phyloP scores from a whole-genome alignment of 2,113 vertebrate species.

The Plectropomus leopardus region DNA sequence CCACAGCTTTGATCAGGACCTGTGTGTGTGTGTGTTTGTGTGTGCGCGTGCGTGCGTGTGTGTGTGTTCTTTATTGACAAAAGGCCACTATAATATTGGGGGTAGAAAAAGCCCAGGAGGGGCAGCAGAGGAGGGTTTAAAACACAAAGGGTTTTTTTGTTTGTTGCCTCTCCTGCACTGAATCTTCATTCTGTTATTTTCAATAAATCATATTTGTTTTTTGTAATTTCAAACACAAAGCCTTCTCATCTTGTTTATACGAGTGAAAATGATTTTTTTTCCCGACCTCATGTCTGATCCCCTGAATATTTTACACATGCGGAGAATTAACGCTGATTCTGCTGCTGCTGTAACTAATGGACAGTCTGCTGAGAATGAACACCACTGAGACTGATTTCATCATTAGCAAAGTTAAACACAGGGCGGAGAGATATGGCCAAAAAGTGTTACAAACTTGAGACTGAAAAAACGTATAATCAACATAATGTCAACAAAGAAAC shows the following conservation, averaged over 20 bases:
- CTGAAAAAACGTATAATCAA: no score
- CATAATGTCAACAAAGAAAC: no score
- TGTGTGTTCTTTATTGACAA: constrained; percentile 51
- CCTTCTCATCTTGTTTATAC: background rate
- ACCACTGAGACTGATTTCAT: background rate
- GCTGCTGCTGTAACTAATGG: constrained; percentile 4
- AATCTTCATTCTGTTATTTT: constrained; percentile 6
- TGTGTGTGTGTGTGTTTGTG: constrained; percentile 13
- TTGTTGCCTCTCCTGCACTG: background rate
- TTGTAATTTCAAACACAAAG: background rate
- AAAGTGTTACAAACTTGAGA: no score
- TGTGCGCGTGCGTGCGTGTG: constrained; percentile 33
- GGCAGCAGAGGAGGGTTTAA: constrained; percentile 37
- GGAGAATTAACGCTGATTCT: background rate
- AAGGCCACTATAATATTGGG: constrained; percentile 57
- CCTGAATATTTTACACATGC: constrained; percentile 38
- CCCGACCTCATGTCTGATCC: constrained; percentile 1
- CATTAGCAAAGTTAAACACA: background rate
- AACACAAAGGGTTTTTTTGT: background rate
- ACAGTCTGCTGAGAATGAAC: background rate
- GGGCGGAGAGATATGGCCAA: no score
- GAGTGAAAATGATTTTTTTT: background rate
- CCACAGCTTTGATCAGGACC: constrained; percentile 57
- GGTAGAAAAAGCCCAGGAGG: constrained; percentile 31
- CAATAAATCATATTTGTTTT: constrained; percentile 14